A percentile compares a stretch with the other conserved stretches of the same genome.
Conservation (phyloP, 2,888 invertebrate species). For the Azorinus chamasolen region DNA sequence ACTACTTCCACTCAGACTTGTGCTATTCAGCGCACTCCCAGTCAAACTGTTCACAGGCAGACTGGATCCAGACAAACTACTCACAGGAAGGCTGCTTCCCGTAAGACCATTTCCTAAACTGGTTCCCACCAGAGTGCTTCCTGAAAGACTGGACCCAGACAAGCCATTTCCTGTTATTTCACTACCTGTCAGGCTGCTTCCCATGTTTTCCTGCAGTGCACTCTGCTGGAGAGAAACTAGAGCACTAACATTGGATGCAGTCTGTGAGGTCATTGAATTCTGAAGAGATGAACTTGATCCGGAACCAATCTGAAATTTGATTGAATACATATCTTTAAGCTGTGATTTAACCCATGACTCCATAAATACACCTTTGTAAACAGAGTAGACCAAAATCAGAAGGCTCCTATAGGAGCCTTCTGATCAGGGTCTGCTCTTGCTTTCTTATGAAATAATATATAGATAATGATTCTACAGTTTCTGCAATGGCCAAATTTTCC, state of each 20-base stretch:
- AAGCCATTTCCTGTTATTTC: conserved; percentile 52
- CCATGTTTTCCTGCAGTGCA: conserved; percentile 54
- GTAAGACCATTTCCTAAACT: conserved; percentile 31
- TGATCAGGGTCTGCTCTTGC: too few species aligned
- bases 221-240: conserved; percentile 57
- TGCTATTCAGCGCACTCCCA: conserved; percentile 41
- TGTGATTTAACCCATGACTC: too few species aligned
- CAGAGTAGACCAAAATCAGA: too few species aligned
- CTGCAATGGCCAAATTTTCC: too few species aligned
- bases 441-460: too few species aligned
- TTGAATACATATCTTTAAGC: too few species aligned
- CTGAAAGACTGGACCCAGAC: conserved; percentile 24
- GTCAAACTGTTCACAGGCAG: conserved; percentile 49
- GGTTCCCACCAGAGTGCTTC: conserved; percentile 28
- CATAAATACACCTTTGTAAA: too few species aligned
- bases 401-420: too few species aligned
- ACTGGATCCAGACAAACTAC: conserved; percentile 52
- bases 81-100: conserved; percentile 46
- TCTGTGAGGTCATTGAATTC: conserved; percentile 62
- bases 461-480: too few species aligned
- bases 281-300: conserved; percentile 66
- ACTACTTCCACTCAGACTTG: conserved; percentile 49
- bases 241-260: conserved; percentile 65
- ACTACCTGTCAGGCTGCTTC: conserved; percentile 42
- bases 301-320: conserved; percentile 72